Base-by-base conservation (phyloP, 2,113 vertebrate genomes). In the Heterocephalus glaber region DNA sequence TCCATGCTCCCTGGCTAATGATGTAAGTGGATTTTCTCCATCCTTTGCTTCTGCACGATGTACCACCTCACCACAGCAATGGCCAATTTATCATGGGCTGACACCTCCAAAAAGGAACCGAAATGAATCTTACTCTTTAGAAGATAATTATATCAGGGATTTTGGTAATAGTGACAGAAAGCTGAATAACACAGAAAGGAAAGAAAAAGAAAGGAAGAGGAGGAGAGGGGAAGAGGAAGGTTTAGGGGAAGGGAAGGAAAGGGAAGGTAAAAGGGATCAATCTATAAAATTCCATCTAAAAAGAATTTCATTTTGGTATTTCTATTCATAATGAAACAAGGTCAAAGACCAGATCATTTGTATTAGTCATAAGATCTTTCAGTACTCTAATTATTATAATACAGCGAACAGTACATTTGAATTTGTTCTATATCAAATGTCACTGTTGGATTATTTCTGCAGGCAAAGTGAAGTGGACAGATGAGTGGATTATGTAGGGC, bases 371-470 rank as follows among this genome's bases (percentile, higher is more conserved):
- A 52, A 89, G n/a, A 63, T 74, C n/a, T 61, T 68, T 49, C 44
- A 49, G 14, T 30, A 30, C 14, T 77, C 74, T 49, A 49, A 49
- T 77, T 49, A 74, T 74, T 74, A 49, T 76, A 49, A 76, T 68
- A 52, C 38, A 52, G 65, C 47, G 44, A 86, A 83, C 7, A 35
- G 30, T 90, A 68, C 7, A 49, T 89, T 47, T 91, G 16, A 80
- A 30, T 81, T 95, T 93, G 44, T 86, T 90, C 60, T 94, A 5
- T 84, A 77, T 61, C 14, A 63, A 72, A 95, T 92, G 58, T 63
- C 94, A 89, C 68, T 82, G 22, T 86, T 79, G 80, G 28, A 24
- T n/a, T 90, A 3, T 95, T 95, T 94, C 92, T 84, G 3, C 3
- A 80, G 56, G 38, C 56, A 92, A 90, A 88, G 61, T 82, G 24